These are phyloP conservation scores for Brachyptera putata DNA, from an alignment of 2,888 invertebrate genomes.

Conservation along the genomic window DNA sequence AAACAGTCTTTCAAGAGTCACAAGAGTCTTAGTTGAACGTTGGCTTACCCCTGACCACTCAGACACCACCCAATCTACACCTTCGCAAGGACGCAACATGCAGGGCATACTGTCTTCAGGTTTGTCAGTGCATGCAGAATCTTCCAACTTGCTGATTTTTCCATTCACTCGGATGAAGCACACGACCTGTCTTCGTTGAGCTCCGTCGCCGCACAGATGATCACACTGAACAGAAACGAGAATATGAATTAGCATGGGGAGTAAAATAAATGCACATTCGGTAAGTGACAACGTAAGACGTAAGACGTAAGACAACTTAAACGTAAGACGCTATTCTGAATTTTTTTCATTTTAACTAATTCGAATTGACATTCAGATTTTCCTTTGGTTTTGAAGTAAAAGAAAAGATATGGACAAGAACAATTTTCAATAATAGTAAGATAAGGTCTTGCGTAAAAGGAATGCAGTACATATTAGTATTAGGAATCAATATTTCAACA, in stretches of 20 bases:
- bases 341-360: no score
- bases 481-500: no score
- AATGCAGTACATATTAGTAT: no score
- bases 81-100: constrained; percentile 77
- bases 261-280: constrained; percentile 4
- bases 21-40: neutral
- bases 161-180: constrained; percentile 66
- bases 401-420: no score
- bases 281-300: no score
- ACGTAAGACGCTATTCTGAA: no score
- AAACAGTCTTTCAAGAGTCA: no score
- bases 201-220: constrained; percentile 86
- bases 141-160: constrained; percentile 60
- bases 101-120: constrained; percentile 69
- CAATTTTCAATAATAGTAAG: no score
- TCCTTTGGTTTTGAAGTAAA: no score
- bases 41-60: constrained; percentile 80
- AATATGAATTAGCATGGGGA: neutral
- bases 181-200: constrained; percentile 71
- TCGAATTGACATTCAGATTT: no score
- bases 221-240: constrained; percentile 64
- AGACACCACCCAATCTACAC: constrained; percentile 85
- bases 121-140: constrained; percentile 58
- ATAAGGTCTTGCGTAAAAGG: no score
- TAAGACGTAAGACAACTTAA: no score